These are phyloP conservation scores for Psittacula derbiana DNA, from an alignment of 2,797 vertebrate genomes.

Conservation along the genomic window DNA sequence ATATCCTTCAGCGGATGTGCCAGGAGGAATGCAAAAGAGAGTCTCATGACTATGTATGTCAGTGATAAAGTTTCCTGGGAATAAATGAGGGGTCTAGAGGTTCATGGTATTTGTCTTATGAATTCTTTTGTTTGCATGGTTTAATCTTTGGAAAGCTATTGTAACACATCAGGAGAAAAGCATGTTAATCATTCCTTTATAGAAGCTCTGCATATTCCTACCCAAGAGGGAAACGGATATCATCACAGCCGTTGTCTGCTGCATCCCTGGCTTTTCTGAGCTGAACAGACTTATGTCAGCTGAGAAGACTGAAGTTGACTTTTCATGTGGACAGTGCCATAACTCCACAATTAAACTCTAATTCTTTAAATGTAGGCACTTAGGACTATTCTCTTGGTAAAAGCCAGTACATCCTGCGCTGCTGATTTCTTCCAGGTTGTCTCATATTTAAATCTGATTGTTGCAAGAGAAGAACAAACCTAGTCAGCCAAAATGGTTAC, in stretches of 20 bases:
- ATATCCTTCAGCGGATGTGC: background rate
- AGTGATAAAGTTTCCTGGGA: background rate
- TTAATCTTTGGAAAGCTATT: background rate
- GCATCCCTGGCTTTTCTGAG: background rate
- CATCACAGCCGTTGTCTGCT: background rate
- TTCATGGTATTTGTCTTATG: background rate
- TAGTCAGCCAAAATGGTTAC: background rate
- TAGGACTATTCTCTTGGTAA: background rate
- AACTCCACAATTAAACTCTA: background rate
- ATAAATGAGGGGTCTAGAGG: background rate
- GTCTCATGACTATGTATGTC: background rate
- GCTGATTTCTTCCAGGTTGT: background rate
- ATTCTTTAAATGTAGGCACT: background rate
- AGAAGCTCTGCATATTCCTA: background rate
- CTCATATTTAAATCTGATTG: background rate
- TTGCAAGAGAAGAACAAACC: background rate
- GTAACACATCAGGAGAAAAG: background rate
- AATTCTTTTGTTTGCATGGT: background rate
- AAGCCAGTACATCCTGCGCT: background rate
- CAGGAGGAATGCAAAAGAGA: background rate
- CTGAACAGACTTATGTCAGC: background rate
- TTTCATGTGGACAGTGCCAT: background rate
- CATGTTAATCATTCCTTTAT: background rate
- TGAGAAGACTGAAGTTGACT: background rate
- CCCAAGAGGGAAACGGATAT: background rate